Base-by-base conservation (phyloP, 2,113 vertebrate species). In the Piprites chloris region DNA sequence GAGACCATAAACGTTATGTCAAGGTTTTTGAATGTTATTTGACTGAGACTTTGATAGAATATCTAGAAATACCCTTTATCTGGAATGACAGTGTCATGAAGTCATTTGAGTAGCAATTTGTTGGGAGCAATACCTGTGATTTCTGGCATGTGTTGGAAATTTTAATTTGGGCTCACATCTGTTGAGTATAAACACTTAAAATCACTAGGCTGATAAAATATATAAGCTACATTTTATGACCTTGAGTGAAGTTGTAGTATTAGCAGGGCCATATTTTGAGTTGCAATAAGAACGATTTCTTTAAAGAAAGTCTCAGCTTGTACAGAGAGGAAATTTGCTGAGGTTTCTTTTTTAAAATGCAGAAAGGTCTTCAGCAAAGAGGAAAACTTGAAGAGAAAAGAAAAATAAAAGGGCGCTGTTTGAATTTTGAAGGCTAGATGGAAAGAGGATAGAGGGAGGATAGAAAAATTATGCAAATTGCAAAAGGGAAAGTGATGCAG, bases 151-250 rank as follows among this genome's bases (percentile, higher is more conserved):
- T 71, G 44, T 21, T 80, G 67, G 69, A 75, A 87, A 68, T 90
- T 84, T 92, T 78, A 90, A 72, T 93, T 92, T n/a, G 16, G 37
- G 15, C 44, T 90, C 37, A 62, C 35, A 72, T 87, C 65, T 96
- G 78, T 83, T 94, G 69, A 93, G 46, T 93, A 93, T 92, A 94
- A 96, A 92, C 73, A 53, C 32, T 84, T 90, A 65, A 95, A 92
- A 78, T 88, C 61, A 63, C 85, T 46, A 55, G 41, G 37, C 61
- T 90, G 73, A 47, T 95, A 72, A 96, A 96, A 90, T 67, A 88
- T 27, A 89, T 75, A 84, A 78, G 35, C 65, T 89, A 17, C 32
- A 33, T 84, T 88, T 95, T 90, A 94, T 85, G 52, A 78, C 79
- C 32, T 77, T 63, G 63, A 88, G 42, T 67, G 47, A 93, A 88